Percentiles rank a stretch among this genome's conserved stretches.
phyloP scores from a whole-genome alignment of 2,888 invertebrate genomes.

The Cataglyphis livida region DNA sequence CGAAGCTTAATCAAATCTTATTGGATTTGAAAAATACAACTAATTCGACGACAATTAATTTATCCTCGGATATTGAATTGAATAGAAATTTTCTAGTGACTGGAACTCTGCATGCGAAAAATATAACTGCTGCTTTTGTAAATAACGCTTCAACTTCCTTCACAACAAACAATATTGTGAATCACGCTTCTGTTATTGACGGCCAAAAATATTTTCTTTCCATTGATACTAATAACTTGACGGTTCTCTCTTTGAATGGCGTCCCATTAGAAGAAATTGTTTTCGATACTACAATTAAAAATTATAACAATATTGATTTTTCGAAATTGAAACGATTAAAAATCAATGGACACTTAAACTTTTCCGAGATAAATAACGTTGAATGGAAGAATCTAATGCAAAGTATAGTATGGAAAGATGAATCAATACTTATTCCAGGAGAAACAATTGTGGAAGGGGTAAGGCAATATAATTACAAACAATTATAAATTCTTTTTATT shows the following conservation, averaged over 20 bases:
- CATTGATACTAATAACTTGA: constrained; percentile 72
- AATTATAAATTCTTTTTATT: not conserved
- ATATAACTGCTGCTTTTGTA: constrained; percentile 77
- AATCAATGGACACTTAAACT: constrained; percentile 73
- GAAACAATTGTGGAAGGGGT: constrained; percentile 86
- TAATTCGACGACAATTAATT: constrained; percentile 54
- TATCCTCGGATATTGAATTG: constrained; percentile 75
- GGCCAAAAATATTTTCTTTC: constrained; percentile 72
- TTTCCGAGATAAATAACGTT: constrained; percentile 85
- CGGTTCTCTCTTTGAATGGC: constrained; percentile 79
- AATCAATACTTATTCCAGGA: constrained; percentile 82
- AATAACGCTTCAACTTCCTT: constrained; percentile 77
- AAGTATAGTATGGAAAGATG: constrained; percentile 86
- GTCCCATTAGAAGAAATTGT: constrained; percentile 77
- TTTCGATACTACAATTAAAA: constrained; percentile 76
- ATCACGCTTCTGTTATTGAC: constrained; percentile 70
- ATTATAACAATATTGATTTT: constrained; percentile 73
- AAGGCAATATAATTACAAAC: constrained; percentile 68
- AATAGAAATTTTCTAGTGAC: constrained; percentile 80
- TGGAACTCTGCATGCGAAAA: constrained; percentile 76
- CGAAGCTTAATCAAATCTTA: constrained; percentile 63
- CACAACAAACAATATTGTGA: constrained; percentile 77
- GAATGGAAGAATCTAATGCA: constrained; percentile 85
- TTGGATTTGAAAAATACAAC: constrained; percentile 60
- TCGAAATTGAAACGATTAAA: constrained; percentile 68